Evolutionary conservation across 2,888 invertebrate species (phyloP).

Genomic region (Apamea epomidion): DNA sequence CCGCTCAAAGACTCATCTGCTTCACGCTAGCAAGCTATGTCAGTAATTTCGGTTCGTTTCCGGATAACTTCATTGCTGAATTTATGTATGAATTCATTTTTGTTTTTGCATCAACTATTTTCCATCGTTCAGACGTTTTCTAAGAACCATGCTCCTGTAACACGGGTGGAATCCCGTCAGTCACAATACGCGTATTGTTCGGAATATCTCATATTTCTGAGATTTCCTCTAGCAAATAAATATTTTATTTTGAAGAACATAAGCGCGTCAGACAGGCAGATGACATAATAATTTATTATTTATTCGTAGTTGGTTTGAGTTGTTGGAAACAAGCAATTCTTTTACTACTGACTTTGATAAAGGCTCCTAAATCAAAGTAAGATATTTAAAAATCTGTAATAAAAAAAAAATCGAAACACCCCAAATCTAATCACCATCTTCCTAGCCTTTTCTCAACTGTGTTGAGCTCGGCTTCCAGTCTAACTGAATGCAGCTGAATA

Average conservation of each 20-base stretch:
- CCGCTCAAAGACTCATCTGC: too few species aligned
- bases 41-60: too few species aligned
- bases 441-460: too few species aligned
- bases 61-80: too few species aligned
- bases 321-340: not conserved
- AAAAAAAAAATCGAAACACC: not conserved
- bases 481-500: too few species aligned
- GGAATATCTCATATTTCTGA: slow-evolving; percentile 9
- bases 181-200: slow-evolving; percentile 27
- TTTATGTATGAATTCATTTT: too few species aligned
- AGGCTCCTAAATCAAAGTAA: too few species aligned
- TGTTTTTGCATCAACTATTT: too few species aligned
- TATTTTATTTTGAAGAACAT: slow-evolving; percentile 27
- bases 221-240: not conserved
- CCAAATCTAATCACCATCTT: too few species aligned
- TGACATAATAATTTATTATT: not conserved
- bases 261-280: slow-evolving; percentile 3
- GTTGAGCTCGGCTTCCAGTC: too few species aligned
- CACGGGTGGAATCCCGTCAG: not conserved
- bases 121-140: too few species aligned
- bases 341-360: not conserved
- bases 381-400: not conserved
- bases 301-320: not conserved
- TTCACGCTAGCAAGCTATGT: too few species aligned
- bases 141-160: not conserved